Evolutionary conservation across 2,888 invertebrate species (phyloP), one percentile per base, ranked within the genome.

Genomic region (Phaonia tiefii): DNA sequence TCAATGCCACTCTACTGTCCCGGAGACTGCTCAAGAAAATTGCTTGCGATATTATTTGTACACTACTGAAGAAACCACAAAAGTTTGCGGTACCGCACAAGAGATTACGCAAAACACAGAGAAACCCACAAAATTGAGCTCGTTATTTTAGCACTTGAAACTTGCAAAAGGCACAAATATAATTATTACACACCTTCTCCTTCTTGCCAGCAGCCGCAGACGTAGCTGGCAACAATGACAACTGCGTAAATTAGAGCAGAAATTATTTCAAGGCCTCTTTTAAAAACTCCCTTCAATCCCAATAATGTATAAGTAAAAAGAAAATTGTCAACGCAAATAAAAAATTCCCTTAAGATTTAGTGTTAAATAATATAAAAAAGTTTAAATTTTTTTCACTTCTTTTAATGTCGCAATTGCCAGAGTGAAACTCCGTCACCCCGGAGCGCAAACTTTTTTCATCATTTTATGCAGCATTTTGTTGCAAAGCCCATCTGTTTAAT

Each of bases 401-500:
- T 56, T 22, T 4, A 11, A 13, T 25, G 31, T 31, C 15, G 5
- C 58, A 58, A 58, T 58, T 58, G 58, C 58, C 10, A 58, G n/a
- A 31, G 1, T 58, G 58, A 17, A 42, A 63, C 37, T 39, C 22
- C 11, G 25, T 22, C 54, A 54, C 54, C 39, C 22, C 20, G 17
- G 37, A 63, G 60, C 15, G 13, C 31, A 46, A 69, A 74, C 54
- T 71, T 17, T 71, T 79, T 65, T 75, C 42, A 20, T 67, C 60
- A 46, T 67, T 60, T 74, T 39, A 20, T 63, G 63, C 63, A 63
- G 63, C 63, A 42, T 37, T 51, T 73, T 73, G n/a, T 15, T 44
- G n/a, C 46, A 26, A 65, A 70, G 66, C 72, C 58, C 83, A 82
- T 69, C 80, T 82, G 83, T 69, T 79, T 79, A 83, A 82, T 84